phyloP scores from a whole-genome alignment of 1,140 invertebrate genomes.

The Lepidurus apus region DNA sequence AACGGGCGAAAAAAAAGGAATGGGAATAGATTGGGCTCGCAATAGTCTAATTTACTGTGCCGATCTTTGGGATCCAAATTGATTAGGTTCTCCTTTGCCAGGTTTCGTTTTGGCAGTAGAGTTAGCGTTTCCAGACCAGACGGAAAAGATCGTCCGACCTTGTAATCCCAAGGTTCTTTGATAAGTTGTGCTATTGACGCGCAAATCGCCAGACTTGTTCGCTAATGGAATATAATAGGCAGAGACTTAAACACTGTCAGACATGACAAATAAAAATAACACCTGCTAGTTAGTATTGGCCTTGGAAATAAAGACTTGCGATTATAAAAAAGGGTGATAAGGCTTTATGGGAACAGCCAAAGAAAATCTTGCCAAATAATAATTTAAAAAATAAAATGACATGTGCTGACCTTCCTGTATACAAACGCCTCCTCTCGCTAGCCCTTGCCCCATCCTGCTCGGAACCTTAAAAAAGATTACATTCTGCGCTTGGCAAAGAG shows the following conservation, averaged over 20 bases:
- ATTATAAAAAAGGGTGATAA: not conserved
- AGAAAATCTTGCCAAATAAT: not conserved
- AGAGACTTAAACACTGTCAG: not conserved
- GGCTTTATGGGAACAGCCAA: not conserved
- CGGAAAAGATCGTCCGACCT: not conserved
- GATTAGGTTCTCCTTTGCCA: not conserved
- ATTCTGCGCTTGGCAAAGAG: not conserved
- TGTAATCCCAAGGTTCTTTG: not conserved
- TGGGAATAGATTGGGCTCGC: too few relatives aligned
- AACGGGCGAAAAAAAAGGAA: too few relatives aligned
- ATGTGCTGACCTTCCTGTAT: not conserved
- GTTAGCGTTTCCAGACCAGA: not conserved
- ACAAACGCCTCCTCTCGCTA: not conserved
- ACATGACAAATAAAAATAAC: not conserved
- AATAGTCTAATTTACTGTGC: too few relatives aligned
- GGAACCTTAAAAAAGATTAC: not conserved
- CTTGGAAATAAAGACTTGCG: not conserved
- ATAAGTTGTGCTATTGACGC: not conserved
- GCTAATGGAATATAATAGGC: not conserved
- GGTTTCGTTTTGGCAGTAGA: not conserved
- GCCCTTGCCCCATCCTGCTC: not conserved
- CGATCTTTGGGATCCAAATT: not conserved
- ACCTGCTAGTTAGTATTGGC: not conserved
- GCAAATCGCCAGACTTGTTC: not conserved
- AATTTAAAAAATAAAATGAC: not conserved